phyloP scores from a whole-genome alignment of 2,888 invertebrate species.

The Melinaea menophilus region DNA sequence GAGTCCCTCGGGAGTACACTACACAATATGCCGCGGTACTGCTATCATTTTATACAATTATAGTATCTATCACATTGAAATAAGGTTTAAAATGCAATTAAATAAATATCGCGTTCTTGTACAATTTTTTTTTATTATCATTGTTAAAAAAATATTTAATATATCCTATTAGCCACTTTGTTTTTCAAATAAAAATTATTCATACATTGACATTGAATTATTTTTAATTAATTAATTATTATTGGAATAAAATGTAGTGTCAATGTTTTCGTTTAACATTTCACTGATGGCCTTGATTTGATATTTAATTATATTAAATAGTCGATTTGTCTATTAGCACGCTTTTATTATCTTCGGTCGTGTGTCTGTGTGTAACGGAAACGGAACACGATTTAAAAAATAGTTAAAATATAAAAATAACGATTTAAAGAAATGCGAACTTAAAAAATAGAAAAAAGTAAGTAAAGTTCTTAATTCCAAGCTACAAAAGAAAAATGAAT shows the following conservation, averaged over 20 bases:
- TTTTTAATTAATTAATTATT: constrained; percentile 19
- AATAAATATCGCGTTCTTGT: constrained; percentile 3
- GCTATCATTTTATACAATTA: background rate
- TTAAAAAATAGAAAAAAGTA: too few species aligned
- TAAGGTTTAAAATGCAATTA: constrained; percentile 11
- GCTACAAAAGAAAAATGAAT: too few species aligned
- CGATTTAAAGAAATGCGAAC: too few species aligned
- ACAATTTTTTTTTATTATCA: constrained; percentile 2
- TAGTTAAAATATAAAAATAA: too few species aligned
- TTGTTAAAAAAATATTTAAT: too few species aligned
- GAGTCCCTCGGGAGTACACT: constrained; percentile 26
- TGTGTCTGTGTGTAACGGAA: too few species aligned
- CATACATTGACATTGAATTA: constrained; percentile 15
- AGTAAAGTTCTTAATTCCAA: too few species aligned
- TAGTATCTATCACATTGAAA: background rate
- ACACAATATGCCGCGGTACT: constrained; percentile 14
- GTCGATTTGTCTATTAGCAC: background rate
- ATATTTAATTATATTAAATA: constrained; percentile 8
- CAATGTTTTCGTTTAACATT: constrained; percentile 33
- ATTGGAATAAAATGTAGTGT: constrained; percentile 25
- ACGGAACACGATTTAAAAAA: too few species aligned
- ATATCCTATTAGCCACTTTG: too few species aligned
- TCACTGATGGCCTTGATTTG: constrained; percentile 21
- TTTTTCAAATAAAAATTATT: too few species aligned
- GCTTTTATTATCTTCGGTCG: too few species aligned